phyloP scores from a whole-genome alignment of 2,113 vertebrate species.

The Pelecanus crispus region DNA sequence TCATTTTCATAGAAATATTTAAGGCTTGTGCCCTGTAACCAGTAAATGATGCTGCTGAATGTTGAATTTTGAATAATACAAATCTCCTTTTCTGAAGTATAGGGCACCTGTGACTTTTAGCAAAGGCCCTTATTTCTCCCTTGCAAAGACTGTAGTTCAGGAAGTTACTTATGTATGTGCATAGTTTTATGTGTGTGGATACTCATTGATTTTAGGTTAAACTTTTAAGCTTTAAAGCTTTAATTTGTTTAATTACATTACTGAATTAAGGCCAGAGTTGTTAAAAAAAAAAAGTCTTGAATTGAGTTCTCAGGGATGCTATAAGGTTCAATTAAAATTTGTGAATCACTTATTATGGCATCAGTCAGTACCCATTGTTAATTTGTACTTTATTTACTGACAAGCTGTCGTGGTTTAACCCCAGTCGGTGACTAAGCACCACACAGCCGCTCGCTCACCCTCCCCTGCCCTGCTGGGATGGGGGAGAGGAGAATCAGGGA shows the following conservation, averaged over 20 bases:
- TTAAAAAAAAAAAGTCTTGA: not conserved
- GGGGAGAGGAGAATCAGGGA: too few relatives aligned
- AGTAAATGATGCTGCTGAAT: not conserved
- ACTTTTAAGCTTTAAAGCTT: not conserved
- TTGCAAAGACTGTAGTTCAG: not conserved
- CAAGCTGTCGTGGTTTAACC: not conserved
- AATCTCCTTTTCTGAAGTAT: not conserved
- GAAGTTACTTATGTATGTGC: not conserved
- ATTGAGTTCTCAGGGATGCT: not conserved
- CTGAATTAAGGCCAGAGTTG: not conserved
- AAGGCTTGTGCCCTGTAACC: not conserved
- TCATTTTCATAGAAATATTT: not conserved
- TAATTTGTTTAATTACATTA: conserved; percentile 8
- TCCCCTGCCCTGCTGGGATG: too few relatives aligned
- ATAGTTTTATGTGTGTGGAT: not conserved
- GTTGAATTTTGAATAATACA: not conserved
- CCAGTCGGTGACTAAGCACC: too few relatives aligned
- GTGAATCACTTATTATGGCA: not conserved
- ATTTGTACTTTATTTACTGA: not conserved
- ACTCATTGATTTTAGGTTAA: not conserved
- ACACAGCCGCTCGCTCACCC: too few relatives aligned
- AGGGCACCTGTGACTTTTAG: not conserved
- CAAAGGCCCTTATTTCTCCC: not conserved
- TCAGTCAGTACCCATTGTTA: not conserved
- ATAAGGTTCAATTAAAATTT: not conserved